Percentiles rank a stretch among this genome's conserved stretches.
Conservation (phyloP, 2,113 vertebrate genomes). For the Hylia prasina region DNA sequence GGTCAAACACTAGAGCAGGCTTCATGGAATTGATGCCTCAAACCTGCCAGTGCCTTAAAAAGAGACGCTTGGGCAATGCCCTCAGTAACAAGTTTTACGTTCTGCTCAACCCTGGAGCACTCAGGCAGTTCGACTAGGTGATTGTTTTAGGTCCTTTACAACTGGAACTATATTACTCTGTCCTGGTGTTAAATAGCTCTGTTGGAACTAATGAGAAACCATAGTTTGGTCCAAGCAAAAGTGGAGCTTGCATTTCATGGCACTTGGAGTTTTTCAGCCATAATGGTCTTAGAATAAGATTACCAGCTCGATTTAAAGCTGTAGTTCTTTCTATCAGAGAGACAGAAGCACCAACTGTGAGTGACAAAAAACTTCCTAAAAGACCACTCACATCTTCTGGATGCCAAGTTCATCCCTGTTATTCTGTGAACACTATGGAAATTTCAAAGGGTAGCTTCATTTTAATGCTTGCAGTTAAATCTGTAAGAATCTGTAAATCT, state of each 20-base stretch:
- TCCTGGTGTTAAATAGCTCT: not conserved
- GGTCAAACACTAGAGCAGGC: not conserved
- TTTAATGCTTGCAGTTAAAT: not conserved
- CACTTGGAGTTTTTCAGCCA: not conserved
- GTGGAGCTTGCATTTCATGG: not conserved
- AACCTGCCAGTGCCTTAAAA: not conserved
- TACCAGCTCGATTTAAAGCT: not conserved
- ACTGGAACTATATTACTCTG: not conserved
- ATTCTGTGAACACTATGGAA: not conserved
- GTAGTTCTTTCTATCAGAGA: not conserved
- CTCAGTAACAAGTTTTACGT: not conserved
- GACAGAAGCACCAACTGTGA: not conserved
- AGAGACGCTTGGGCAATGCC: not conserved
- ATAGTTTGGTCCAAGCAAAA: not conserved
- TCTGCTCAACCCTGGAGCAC: not conserved
- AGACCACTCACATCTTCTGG: not conserved
- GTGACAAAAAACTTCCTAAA: not conserved
- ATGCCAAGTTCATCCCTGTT: not conserved
- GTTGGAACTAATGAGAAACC: not conserved
- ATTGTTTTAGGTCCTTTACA: not conserved
- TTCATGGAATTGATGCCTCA: accelerated
- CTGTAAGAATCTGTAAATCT: not conserved
- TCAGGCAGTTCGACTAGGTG: not conserved
- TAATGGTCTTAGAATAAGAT: not conserved
- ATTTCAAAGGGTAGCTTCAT: not conserved